Base-by-base conservation (phyloP, 2,797 vertebrate species). In the Neoniphon sammara region DNA sequence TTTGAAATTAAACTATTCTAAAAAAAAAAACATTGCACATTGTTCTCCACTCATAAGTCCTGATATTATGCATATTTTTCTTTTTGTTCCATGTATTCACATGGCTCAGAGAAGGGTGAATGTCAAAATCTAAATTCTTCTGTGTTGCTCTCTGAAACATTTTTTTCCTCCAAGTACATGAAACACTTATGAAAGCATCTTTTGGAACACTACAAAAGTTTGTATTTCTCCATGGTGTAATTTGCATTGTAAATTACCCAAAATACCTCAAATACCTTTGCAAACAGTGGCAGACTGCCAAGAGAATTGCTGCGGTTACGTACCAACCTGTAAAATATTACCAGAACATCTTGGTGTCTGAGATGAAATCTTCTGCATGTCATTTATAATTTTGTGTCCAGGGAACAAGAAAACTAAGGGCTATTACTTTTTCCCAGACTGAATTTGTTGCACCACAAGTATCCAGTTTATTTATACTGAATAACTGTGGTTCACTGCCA, bases 201-300 rank as follows among this genome's bases (percentile, higher is more conserved):
- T 68, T 62, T 72, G 66, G 67, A 73, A 63, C 62, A 59, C 20
- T 63, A 50, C 36, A 68, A 73, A 52, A 66, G 54, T 81, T 54
- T 62, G 77, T 65, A 77, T 77, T 65, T 70, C 25, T 72, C 70
- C 59, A 73, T 70, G 66, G 56, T 66, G 42, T 83, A 64, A 85
- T 88, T 83, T 86, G 78, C 85, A 84, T 82, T 77, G 68, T 76
- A 82, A 91, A 89, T 86, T 81, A 70, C 66, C 77, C 58, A 15
- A 80, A 82, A 85, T 89, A 70, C 83, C 76, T 87, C 56, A 86
- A 86, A 91, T 92, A 85, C 85, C 59, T 91, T 76, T 77, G 72
- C 64, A 80, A 84, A 85, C 54, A 75, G 21, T 74, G 81, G 81
- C 75, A 49, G 57, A 14, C 75, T 61, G 85, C 87, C 87, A 86